These are phyloP conservation scores for Epinotia demarniana DNA, from an alignment of 2,888 invertebrate species.

Conservation along the genomic window DNA sequence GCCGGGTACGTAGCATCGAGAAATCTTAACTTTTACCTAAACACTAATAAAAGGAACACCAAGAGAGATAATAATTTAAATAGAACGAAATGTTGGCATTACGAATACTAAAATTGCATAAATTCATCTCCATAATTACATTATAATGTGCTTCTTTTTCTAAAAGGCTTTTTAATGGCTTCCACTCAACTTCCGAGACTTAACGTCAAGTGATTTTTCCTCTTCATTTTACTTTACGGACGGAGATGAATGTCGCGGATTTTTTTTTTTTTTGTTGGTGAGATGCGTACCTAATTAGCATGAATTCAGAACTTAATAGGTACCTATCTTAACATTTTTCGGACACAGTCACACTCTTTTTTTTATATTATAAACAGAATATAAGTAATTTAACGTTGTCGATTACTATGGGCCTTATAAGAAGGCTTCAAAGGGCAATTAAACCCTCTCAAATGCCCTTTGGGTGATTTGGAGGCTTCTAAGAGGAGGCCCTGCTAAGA, in stretches of 20 bases:
- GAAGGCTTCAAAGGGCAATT: no score
- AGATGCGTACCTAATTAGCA: background rate
- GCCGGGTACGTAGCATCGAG: background rate
- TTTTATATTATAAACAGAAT: no score
- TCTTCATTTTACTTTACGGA: constrained; percentile 39
- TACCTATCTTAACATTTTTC: background rate
- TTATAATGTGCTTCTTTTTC: constrained; percentile 35
- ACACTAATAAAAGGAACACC: background rate
- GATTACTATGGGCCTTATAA: no score
- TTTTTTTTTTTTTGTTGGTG: background rate
- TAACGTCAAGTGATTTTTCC: constrained; percentile 43
- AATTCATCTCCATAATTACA: constrained; percentile 27
- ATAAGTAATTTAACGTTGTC: no score
- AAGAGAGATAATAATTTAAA: background rate
- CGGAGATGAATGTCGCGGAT: constrained; percentile 23
- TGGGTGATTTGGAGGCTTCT: no score
- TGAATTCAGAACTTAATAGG: background rate
- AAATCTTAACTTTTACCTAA: background rate
- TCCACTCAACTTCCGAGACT: constrained; percentile 39
- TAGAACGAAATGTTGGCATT: background rate
- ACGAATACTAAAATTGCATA: constrained; percentile 19
- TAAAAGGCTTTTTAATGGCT: constrained; percentile 38
- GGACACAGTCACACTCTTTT: no score
- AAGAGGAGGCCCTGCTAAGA: no score
- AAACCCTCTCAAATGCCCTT: no score